Evolutionary conservation across 2,113 vertebrate species (phyloP), one percentile per base, ranked within the genome.

Genomic region (Brachirus orientalis): DNA sequence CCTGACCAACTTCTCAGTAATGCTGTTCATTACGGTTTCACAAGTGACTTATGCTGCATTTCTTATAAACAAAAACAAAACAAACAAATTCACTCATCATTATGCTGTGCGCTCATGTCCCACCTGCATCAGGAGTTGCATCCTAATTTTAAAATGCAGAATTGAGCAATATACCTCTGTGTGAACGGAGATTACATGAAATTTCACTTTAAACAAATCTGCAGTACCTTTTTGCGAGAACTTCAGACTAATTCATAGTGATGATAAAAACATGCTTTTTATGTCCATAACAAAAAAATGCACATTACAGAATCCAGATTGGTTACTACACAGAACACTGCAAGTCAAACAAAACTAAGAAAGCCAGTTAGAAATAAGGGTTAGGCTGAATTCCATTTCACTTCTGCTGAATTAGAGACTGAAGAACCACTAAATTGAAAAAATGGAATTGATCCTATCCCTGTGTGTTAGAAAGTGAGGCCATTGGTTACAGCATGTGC

Each of bases 351-450:
- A 40, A 90, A 83, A 84, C 63, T 57, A 71, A 63, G 61, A 73
- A 80, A 85, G 83, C 63, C 37, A 50, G 85, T 92, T 88, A 92
- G 84, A 89, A 87, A 79, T 20, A 69, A 69, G 74, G 62, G 59
- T 69, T 72, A 69, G 80, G 77, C 55, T 86, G 65, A 88, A 86
- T 85, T 90, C 88, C 86, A 89, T 90, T 86, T 89, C 54, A 37
- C 7, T 66, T 64, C 63, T 57, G 46, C 43, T 18, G 10, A 70
- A 62, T 70, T 60, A 55, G 4, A 50, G 18, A 35, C 38, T 16
- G 63, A 60, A 46, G 60, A 69, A 68, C 20, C 43, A 45, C 11
- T 16, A 44, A 68, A 57, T 37, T 47, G n/a, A 56, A 41, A 20
- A 19, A 86, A 88, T 86, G 85, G 85, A 91, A 88, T 86, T 85